Base-by-base conservation (phyloP, 2,113 vertebrate species). In the Bujurquina vittata region DNA sequence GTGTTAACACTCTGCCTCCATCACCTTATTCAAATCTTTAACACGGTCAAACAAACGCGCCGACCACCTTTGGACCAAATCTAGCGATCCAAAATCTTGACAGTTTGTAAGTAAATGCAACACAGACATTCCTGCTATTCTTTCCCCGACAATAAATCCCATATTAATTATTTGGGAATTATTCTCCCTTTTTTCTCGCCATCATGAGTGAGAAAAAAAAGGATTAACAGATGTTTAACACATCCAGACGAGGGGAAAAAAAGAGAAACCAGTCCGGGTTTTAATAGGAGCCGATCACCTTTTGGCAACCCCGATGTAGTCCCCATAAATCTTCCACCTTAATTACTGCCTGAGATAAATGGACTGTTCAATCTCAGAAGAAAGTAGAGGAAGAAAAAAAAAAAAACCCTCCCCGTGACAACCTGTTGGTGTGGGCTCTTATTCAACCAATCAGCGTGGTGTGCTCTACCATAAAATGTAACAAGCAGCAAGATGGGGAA, bases 191-290 rank as follows among this genome's bases (percentile, higher is more conserved):
- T 35, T 35, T 37, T 37, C 9, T 10, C 2, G 9, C 35, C 10
- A 10, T 10, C 35, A 37, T 10, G 35, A 37, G 35, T 10, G 35
- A 37, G 35, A 37, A 8, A 35, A n/a, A n/a, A 35, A 35, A 37
- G 8, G 35, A 37, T 84, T 75, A 84, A 62, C 14, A 10, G 59
- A 81, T 20, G 35, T 26, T 62, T 33, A 58, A 17, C 33, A 54
- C 75, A 43, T 81, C 55, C 83, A 83, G 59, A 33, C 56, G 54
- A 90, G 31, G 7, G 6, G n/a, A n/a, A n/a, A n/a, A n/a, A n/a
- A 7, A 7, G 2, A 5, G 8, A 67, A 80, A 62, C 54, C 20
- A 62, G 37, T 29, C 17, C 46, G 58, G 1, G 12, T 82, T 86
- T 80, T 35, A 78, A 85, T 4, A 67, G 14, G 15, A 33, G 76